Base-by-base conservation (phyloP, 2,113 vertebrate genomes). In the Chionomys nivalis region DNA sequence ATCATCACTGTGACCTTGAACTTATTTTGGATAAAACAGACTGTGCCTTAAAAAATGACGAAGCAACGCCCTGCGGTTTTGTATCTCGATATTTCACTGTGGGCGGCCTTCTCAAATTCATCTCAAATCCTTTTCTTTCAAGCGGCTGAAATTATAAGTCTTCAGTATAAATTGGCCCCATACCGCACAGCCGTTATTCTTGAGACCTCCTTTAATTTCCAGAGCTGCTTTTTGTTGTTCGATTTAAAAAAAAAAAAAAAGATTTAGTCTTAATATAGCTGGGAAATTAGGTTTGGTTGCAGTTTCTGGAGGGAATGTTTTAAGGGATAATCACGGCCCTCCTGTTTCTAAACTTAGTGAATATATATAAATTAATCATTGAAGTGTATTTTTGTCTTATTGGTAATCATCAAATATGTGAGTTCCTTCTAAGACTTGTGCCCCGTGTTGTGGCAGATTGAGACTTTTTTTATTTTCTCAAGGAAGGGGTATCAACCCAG, bases 21-120 rank as follows among this genome's bases (percentile, higher is more conserved):
- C 76, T 97, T 97, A 44, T 97, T 87, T 96, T 96, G 90, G 85
- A 88, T 36, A 91, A 97, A 97, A 75, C 12, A 94, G 94, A 90
- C 44, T 63, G 98, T 98, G 98, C 98, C 98, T 99, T 99, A 98
- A 97, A 55, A 97, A 94, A 68, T 96, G 95, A 65, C 85, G 78
- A 97, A 95, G 90, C 39, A 97, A 93, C 72, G 96, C 73, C 90
- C 91, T 96, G 19, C 42, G 77, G 6, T 87, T 97, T 93, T 89
- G 28, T 96, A 96, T 94, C 93, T 95, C 66, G 96, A 55, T 75
- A 55, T 97, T 97, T 96, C 79, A 94, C 81, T 97, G 83, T 87
- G 31, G n/a, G 86, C 85, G n/a, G 52, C 76, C 89, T 93, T 94
- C 90, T 97, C 87, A 95, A 16, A 88, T 47, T 96, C 65, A 87